phyloP scores from a whole-genome alignment of 2,888 invertebrate species.

The Trichacis sp. region DNA sequence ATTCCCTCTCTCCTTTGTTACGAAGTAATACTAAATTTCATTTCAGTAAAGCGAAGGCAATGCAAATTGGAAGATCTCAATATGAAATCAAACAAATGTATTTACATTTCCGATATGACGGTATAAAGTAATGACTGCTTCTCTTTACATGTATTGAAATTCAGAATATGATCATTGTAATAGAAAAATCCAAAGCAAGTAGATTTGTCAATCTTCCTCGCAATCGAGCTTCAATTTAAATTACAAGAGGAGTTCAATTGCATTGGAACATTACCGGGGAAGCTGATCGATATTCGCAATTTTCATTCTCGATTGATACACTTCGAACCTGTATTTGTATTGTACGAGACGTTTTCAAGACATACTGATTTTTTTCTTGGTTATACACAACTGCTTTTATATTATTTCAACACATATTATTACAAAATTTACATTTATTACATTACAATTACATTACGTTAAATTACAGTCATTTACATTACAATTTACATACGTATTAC shows the following conservation, averaged over 20 bases:
- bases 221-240: constrained; percentile 41
- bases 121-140: neutral
- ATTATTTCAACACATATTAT: no score
- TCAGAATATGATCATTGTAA: constrained; percentile 35
- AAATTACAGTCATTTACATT: no score
- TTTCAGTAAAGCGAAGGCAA: neutral
- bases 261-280: constrained; percentile 38
- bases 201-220: constrained; percentile 42
- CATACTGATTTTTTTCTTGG: no score
- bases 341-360: no score
- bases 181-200: constrained; percentile 28
- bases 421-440: no score
- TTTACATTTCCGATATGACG: neutral
- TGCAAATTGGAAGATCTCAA: neutral
- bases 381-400: no score
- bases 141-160: constrained; percentile 7
- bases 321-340: no score
- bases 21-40: neutral
- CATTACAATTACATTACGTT: no score
- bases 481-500: no score
- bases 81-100: neutral
- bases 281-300: constrained; percentile 38
- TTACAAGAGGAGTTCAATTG: constrained; percentile 36
- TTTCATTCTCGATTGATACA: no score
- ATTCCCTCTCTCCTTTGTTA: neutral